These are phyloP conservation scores for Arctia plantaginis DNA, from an alignment of 2,888 invertebrate species.

Conservation along the genomic window DNA sequence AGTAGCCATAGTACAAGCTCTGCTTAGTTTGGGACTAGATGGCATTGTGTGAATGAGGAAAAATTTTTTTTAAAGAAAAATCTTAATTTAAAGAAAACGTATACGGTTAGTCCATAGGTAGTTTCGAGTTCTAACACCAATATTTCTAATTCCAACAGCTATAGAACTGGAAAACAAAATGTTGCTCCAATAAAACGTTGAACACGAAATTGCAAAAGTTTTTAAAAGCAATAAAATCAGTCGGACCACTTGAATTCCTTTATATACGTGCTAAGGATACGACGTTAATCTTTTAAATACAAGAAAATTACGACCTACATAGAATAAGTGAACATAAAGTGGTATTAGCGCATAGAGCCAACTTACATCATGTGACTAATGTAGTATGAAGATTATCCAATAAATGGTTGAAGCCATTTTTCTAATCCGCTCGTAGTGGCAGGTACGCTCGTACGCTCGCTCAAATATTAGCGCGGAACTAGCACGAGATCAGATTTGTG, in stretches of 20 bases:
- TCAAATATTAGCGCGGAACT: constrained; percentile 22
- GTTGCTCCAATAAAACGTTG: neutral
- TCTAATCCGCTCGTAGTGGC: constrained; percentile 6
- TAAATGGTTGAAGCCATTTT: constrained; percentile 5
- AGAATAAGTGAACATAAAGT: neutral
- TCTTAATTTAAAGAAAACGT: too few species aligned
- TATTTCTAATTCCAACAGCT: neutral
- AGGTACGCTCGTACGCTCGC: constrained; percentile 7
- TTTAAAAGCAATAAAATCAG: constrained; percentile 1
- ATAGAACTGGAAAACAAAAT: neutral
- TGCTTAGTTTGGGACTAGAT: too few species aligned
- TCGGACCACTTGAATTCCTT: neutral
- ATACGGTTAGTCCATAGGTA: neutral
- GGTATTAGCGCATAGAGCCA: neutral
- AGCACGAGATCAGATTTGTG: constrained; percentile 24
- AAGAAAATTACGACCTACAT: neutral
- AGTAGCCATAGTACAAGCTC: too few species aligned
- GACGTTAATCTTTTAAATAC: neutral
- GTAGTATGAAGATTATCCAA: neutral
- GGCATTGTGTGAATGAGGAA: too few species aligned
- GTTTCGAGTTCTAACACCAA: neutral
- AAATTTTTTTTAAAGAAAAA: too few species aligned
- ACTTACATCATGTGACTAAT: neutral
- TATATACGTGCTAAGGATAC: neutral
- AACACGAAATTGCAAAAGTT: neutral